Evolutionary conservation across 2,797 vertebrate species (phyloP), one percentile per base, ranked within the genome.

Genomic region (Huso huso): DNA sequence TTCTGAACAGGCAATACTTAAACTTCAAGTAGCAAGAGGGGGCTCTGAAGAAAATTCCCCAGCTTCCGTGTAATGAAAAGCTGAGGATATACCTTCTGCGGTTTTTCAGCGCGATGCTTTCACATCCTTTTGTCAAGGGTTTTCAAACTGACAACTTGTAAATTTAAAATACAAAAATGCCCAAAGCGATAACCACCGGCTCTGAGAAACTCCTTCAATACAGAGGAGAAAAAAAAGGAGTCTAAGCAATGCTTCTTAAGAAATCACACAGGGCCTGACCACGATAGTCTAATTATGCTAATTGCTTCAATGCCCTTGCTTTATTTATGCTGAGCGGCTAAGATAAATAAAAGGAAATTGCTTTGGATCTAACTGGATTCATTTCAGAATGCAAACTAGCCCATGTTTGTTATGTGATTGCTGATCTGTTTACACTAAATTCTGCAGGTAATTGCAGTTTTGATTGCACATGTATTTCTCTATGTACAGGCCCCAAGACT

Each of bases 331-430:
- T 89, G 89, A 91, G 90, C 91, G 93, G 93, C 93, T 94, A 94
- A 96, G 93, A 97, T 95, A 97, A 97, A 98, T 97, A 97, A 97
- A 94, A 94, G 94, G 91, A 98, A 97, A 98, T 97, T 97, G 95
- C 95, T 96, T 96, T 96, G 94, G 93, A 93, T 97, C 94, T 92
- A 93, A 95, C 93, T 94, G 93, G 95, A 94, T 96, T 95, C 92
- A 94, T 94, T 95, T 95, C 93, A 92, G 95, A 95, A 97, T 97
- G 94, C 95, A 95, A 97, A 97, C 92, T 93, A 98, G 92, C 92
- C 89, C 79, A 84, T 93, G 91, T 93, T 93, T 93, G 92, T 93
- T 93, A 91, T 93, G 91, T 91, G 91, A 93, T 89, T 93, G 89
- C 92, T 93, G 91, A 94, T 94, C 94, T 97, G 94, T 97, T 98